Base-by-base conservation (phyloP, 1,140 invertebrate species). In the Cydia amplana region DNA sequence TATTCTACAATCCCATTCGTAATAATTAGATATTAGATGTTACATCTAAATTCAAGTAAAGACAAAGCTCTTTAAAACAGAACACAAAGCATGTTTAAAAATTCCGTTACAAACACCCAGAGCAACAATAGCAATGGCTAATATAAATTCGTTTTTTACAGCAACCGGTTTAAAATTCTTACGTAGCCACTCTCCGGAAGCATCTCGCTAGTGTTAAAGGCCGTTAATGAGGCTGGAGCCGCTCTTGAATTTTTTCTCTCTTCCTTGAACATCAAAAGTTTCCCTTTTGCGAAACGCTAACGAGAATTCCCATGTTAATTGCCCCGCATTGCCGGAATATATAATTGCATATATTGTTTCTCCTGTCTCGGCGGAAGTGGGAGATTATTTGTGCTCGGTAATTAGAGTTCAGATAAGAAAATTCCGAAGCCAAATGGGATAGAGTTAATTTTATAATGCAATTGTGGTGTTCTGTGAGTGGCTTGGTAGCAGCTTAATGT, bases 301-400 rank as follows among this genome's bases (percentile, higher is more conserved):
- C 83, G 85, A 91, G 88, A 88, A 89, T 88, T 90, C 85, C 82
- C 85, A 88, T 87, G 85, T 86, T 91, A 91, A 91, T 91, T 91
- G 88, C 85, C 87, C 80, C 75, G 78, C 81, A 80, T 72, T 83
- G 73, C 80, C 81, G 79, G 87, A 88, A 89, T 89, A 84, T 86
- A 85, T 87, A 87, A 87, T 90, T 88, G 83, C 83, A 89, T 88
- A 85, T 86, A 90, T 88, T 90, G 85, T 88, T 88, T 85, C 79
- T 80, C 78, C 82, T 83, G 78, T 83, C 83, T 72, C 79, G 77
- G 80, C 79, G 75, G 77, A 83, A 86, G 82, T 78, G 79, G 78
- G 80, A 85, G 79, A 82, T 81, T 87, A 83, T 83, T 83, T 86
- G 80, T 84, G 76, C 80, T 79, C 73, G 72, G 77, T 82, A 88